Conservation (phyloP, 2,113 vertebrate genomes). For the Serinus canaria region DNA sequence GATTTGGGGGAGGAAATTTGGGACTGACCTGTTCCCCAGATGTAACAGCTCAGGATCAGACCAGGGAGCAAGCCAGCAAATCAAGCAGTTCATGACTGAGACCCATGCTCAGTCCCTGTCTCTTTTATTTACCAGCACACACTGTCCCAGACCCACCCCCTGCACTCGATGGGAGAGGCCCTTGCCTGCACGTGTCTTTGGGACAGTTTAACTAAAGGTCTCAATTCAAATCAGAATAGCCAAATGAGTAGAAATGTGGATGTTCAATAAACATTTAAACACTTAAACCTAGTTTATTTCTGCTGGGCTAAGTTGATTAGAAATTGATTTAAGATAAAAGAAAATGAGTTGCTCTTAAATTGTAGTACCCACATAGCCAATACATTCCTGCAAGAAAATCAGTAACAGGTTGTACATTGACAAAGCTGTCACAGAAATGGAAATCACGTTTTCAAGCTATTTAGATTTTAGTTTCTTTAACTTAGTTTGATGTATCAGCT, state of each 20-base stretch:
- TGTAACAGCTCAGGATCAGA: background rate
- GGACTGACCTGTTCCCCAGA: background rate
- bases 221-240: background rate
- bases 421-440: background rate
- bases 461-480: conserved; percentile 17
- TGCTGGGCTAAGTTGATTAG: conserved; percentile 7
- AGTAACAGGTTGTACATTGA: background rate
- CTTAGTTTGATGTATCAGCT: background rate
- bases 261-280: background rate
- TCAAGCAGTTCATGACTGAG: background rate
- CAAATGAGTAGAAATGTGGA: background rate
- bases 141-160: background rate
- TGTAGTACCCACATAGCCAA: background rate
- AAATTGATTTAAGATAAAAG: conserved; percentile 45
- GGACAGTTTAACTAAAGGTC: background rate
- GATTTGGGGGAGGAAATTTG: background rate
- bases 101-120: background rate
- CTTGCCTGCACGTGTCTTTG: background rate
- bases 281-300: background rate
- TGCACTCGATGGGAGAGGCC: rapidly evolving
- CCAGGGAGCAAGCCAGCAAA: background rate
- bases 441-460: background rate
- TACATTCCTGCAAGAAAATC: background rate
- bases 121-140: background rate
- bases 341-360: background rate